Percentiles rank a stretch among this genome's conserved stretches.
Evolutionary conservation across 2,113 vertebrate species (phyloP).

Genomic region (Chunga burmeisteri): DNA sequence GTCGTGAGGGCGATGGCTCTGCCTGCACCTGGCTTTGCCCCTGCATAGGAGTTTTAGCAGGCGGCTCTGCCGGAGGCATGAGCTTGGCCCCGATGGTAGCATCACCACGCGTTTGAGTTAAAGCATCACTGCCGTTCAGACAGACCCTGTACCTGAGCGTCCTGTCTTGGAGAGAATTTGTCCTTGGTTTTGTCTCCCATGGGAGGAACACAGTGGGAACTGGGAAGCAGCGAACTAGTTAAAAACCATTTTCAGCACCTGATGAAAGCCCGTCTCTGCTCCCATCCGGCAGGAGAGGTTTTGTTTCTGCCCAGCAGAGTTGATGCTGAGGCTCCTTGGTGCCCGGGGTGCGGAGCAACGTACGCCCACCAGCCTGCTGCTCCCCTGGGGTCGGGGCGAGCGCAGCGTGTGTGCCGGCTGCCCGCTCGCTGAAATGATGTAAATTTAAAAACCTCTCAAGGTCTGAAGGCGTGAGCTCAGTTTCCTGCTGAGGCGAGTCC

Average conservation of each 20-base stretch:
- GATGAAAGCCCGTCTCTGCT: not conserved
- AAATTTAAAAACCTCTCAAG: not conserved
- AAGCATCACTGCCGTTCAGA: not conserved
- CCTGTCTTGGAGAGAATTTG: fast-evolving
- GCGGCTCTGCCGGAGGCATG: fast-evolving
- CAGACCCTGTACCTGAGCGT: not conserved
- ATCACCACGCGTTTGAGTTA: fast-evolving
- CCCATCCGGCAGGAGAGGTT: fast-evolving
- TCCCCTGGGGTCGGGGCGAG: fast-evolving
- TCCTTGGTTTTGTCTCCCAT: not conserved
- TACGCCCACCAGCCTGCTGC: not conserved
- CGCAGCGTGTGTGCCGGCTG: not conserved
- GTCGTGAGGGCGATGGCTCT: fast-evolving
- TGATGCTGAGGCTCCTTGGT: fast-evolving
- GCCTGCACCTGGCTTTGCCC: not conserved
- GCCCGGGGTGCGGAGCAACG: not conserved
- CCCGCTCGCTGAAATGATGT: fast-evolving
- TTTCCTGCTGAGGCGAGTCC: not conserved
- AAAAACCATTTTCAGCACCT: not conserved
- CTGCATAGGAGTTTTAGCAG: not conserved
- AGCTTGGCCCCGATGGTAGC: not conserved
- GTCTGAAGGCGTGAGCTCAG: not conserved
- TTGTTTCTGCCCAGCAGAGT: not conserved
- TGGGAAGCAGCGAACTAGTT: not conserved
- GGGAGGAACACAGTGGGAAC: not conserved